Conservation (phyloP, 2,797 vertebrate genomes). For the Poeciliopsis turneri region DNA sequence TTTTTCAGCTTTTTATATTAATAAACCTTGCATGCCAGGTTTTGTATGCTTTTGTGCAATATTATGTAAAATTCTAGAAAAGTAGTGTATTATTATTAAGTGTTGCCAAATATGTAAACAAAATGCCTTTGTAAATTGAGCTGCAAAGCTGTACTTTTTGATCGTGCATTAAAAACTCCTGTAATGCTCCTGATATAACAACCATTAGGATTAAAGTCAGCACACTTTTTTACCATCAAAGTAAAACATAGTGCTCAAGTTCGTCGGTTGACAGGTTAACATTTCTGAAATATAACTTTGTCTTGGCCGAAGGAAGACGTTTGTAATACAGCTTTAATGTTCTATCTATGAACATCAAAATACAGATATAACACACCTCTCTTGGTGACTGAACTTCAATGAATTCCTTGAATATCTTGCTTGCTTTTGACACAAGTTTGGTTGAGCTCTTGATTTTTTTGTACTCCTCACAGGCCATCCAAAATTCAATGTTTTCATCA, state of each 20-base stretch:
- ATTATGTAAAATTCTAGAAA: background rate
- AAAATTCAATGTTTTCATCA: slow-evolving; percentile 97
- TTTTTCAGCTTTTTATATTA: background rate
- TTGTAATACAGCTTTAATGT: background rate
- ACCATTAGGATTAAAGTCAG: background rate
- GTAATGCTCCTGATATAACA: background rate
- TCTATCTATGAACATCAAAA: background rate
- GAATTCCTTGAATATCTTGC: slow-evolving; percentile 92
- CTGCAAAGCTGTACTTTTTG: background rate
- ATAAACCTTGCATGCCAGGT: background rate
- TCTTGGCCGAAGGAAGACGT: background rate
- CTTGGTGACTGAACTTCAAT: slow-evolving; percentile 89
- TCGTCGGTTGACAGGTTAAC: background rate
- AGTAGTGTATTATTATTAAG: background rate
- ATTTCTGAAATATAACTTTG: background rate
- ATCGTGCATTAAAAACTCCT: background rate
- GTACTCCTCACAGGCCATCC: slow-evolving; percentile 95
- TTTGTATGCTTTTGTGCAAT: background rate
- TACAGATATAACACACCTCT: slow-evolving; percentile 82
- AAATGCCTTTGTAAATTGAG: background rate
- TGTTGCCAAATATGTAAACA: background rate
- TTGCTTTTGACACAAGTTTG: slow-evolving; percentile 88
- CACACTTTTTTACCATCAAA: background rate
- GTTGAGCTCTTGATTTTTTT: slow-evolving; percentile 88
- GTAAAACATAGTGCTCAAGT: background rate